Base-by-base conservation (phyloP, 2,797 vertebrate species). In the Ambastaia sidthimunki region DNA sequence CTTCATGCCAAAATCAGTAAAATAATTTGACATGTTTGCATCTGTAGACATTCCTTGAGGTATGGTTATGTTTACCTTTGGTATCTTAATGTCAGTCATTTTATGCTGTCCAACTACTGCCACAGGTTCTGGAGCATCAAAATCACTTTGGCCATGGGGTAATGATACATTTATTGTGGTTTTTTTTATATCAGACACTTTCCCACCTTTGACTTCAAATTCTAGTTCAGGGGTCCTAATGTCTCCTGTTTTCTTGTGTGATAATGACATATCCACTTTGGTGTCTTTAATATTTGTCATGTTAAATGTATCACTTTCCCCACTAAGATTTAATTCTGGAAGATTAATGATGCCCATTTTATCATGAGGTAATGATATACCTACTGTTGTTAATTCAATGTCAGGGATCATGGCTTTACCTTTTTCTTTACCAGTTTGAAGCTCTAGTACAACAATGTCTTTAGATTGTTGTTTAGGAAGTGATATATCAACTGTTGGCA, bases 211-310 rank as follows among this genome's bases (percentile, higher is more conserved):
- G 19, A 47, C 80, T 10, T 87, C 73, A 5, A 54, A 62, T 15
- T 85, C 80, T 5, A 72, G 16, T n/a, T 87, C 60, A 1, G 82
- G 84, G 47, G 82, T 73, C 63, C 85, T 77, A 18, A 48, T 50
- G 0, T 89, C 86, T 1, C 80, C 85, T 13, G 57, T 47, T 19
- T 87, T 87, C 11, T 81, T 84, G 80, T 88, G 89, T 7, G 92
- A 89, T 1, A 93, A 59, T 3, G 88, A 84, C 12, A 94, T 82
- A 25, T 90, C 90, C 69, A 93, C 54, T 41, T 65, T 59, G 0
- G 92, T 89, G 44, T 92, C 74, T 57, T 81, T 85, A 3, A 81
- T 4, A 12, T 85, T 80, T 34, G 89, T 83, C 21, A 84, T 86
- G 67, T 84, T 82, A 1, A 86, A 78, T 19, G 76, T 83, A 12